Evolutionary conservation across 2,113 vertebrate genomes (phyloP).

Genomic region (Rana temporaria): DNA sequence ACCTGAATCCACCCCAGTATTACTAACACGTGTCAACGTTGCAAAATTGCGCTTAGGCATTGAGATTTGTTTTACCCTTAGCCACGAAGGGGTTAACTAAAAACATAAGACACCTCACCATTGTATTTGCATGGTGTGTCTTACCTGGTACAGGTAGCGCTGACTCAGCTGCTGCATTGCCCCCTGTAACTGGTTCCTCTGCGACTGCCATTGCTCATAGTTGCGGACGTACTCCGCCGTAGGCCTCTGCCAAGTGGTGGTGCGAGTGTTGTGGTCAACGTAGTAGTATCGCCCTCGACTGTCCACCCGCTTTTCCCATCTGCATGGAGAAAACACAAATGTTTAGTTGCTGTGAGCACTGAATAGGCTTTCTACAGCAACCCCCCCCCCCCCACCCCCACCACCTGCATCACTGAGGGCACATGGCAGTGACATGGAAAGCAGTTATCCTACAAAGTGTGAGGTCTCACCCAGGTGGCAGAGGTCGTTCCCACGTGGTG

Average conservation of each 20-base stretch:
- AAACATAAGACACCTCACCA: no score
- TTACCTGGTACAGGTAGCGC: conserved; percentile 97
- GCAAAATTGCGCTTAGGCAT: no score
- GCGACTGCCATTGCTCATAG: conserved; percentile 97
- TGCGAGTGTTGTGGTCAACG: conserved; percentile 97
- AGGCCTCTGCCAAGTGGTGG: conserved; percentile 97
- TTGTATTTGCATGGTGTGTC: background rate
- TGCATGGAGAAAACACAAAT: conserved; percentile 61
- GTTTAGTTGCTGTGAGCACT: background rate
- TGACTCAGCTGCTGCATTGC: conserved; percentile 99
- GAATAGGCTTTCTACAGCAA: background rate
- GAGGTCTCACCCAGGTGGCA: conserved; percentile 87
- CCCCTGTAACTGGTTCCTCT: conserved; percentile 93
- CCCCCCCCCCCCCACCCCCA: background rate
- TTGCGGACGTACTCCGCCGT: conserved; percentile 91
- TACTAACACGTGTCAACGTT: no score
- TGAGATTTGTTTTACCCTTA: no score
- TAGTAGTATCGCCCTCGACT: conserved; percentile 94
- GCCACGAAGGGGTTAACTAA: no score
- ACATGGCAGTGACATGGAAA: background rate
- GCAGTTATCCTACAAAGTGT: background rate
- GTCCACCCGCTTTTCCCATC: conserved; percentile 97
- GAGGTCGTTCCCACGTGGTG: conserved; percentile 97
- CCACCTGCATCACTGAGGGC: background rate
- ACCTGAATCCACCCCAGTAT: no score